Evolutionary conservation across 1,140 invertebrate species (phyloP), one percentile per base, ranked within the genome.

Genomic region (Calephelis virginiensis): DNA sequence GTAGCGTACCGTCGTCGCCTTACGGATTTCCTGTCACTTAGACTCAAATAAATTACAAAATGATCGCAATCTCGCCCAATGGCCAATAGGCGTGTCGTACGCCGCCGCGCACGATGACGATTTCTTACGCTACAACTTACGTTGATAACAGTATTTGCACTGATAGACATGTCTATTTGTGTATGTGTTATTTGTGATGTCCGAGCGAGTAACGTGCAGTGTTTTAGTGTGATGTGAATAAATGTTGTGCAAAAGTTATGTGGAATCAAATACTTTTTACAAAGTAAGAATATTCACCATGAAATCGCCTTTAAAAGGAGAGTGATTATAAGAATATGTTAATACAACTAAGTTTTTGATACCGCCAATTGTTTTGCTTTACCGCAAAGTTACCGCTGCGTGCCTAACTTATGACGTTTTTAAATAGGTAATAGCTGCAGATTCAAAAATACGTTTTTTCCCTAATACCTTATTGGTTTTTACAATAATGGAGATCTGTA

Each of bases 231-330:
- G 66, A 63, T 61, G 73, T 71, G 67, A 68, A 65, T 64, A 71
- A 67, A 71, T 75, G 78, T 76, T 70, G 72, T 78, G 74, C 74
- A 72, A 67, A 61, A 75, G 77, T 53, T 73, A 89, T 89, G 85
- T 89, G 85, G 85, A 87, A 76, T 75, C 85, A 87, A 82, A 82
- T 87, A 49, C 77, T 81, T 60, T 76, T 77, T 53, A 78, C 77
- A 14, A 87, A 83, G 85, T 89, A 77, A 89, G 86, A 83, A 64
- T 69, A 68, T 28, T 63, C 17, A 12, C 37, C 53, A 38, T 2
- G 12, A 12, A 38, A n/a, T 40, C n/a, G 37, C 12, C 28, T 28
- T 4, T 28, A 28, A 4, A 28, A 28, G 28, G 28, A 28, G 28
- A 28, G 28, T 28, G 28, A 28, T 28, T 28, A 28, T 28, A 28